Evolutionary conservation across 2,113 vertebrate genomes (phyloP), one percentile per base, ranked within the genome.

Genomic region (Charina bottae): DNA sequence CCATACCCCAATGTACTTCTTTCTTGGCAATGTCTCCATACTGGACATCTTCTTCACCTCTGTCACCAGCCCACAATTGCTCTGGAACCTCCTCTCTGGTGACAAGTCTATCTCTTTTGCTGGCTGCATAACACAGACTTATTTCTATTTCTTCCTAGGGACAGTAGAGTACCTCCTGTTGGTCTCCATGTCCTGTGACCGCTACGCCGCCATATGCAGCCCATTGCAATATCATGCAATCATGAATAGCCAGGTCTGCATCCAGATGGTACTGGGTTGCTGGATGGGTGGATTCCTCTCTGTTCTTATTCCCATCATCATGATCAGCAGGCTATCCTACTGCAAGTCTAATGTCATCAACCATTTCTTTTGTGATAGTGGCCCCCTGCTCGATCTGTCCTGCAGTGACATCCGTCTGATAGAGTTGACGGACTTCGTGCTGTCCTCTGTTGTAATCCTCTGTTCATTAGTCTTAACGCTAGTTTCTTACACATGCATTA

Each of bases 1-100:
- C 10, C 96, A 95, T 33, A 95, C 89, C 0, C 94, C 93, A 0
- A 95, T 96, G 95, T 96, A 96, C 87, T 96, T 89, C 85, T 95
- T 95, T 26, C 93, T 96, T 42, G 91, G 92, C 64, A 96, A 96
- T 59, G 92, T 96, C 28, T 78, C 93, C 12, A 4, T 94, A 42
- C 13, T 96, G 90, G 95, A 97, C 68, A 95, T 95, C 49, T 46
- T 3, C 33, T 94, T 95, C 0, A 95, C 96, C 87, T 93, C 83
- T 19, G 83, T 92, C 58, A 89, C 94, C n/a, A 88, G 87, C 93
- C 95, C 0, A 93, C 84, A 24, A 12, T 4, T 88, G 58, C 92
- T 33, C 86, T 95, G 54, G 87, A 89, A 87, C 3, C 42, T 95
- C 2, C 23, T 93, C 1, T 88, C 83, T 0, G n/a, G 86, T 5